Evolutionary conservation across 2,113 vertebrate species (phyloP), one percentile per base, ranked within the genome.

Genomic region (Procavia capensis): DNA sequence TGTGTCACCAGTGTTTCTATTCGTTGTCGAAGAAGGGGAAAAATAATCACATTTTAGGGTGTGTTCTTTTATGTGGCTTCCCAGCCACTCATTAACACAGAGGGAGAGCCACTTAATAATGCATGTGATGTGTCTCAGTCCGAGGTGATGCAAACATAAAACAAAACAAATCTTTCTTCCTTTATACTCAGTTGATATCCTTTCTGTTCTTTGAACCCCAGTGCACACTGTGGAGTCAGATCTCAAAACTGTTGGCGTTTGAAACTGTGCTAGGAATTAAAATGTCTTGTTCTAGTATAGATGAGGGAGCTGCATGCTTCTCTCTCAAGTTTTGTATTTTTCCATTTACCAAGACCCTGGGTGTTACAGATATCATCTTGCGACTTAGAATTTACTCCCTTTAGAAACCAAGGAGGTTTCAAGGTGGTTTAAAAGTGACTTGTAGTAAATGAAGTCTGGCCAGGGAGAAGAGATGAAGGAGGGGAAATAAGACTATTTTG

Each of bases 391-490:
- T 76, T 41, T 76, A 85, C 89, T 70, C 70, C 61, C 43, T 17
- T 78, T 50, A 25, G 41, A 63, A 47, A 90, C 27, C 80, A 79
- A 36, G 34, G 27, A 47, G 81, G 27, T 87, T 94, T 79, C 88
- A 85, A 61, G 43, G 34, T 83, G n/a, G 43, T 83, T 91, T 93
- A 50, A 79, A 85, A 80, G 75, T 95, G 87, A 89, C 79, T 95
- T 91, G 82, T 47, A 93, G 76, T 75, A 61, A 88, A 31, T 66
- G 29, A 89, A 41, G 31, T 81, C 86, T 85, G 63, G 66, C n/a
- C 24, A 94, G 27, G 72, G 25, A 87, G 27, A 47, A 34, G 8
- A 63, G 61, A 72, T 25, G 54, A 50, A 57, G 43, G 39, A 72
- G 63, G 79, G 8, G 10, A 41, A 66, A 54, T 57, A 50, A 89